A percentile compares a stretch with the other conserved stretches of the same genome.
Conservation (phyloP, 2,113 vertebrate genomes). For the Synchiropus splendidus region DNA sequence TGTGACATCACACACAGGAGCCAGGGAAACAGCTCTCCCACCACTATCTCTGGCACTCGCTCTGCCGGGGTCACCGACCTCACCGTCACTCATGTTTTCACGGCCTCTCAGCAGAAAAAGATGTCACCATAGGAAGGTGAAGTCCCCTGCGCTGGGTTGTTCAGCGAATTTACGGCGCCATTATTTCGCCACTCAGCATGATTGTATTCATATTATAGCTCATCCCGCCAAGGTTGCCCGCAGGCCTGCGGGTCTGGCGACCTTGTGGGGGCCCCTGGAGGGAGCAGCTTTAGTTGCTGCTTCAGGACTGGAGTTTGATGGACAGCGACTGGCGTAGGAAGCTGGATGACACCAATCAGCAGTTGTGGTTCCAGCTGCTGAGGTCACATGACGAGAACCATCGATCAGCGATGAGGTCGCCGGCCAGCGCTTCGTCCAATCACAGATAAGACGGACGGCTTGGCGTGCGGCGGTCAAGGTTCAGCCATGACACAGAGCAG, state of each 20-base stretch:
- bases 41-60: too few relatives aligned
- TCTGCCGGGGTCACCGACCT: too few relatives aligned
- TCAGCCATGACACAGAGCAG: too few relatives aligned
- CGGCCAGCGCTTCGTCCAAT: too few relatives aligned
- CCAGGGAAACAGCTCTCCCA: too few relatives aligned
- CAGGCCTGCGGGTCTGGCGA: constrained; percentile 27
- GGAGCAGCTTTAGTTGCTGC: constrained; percentile 4
- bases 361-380: constrained; percentile 5
- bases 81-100: constrained; percentile 21
- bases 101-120: constrained; percentile 53
- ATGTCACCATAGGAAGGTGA: constrained; percentile 56
- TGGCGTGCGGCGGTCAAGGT: too few relatives aligned
- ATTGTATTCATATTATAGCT: constrained; percentile 67
- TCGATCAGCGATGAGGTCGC: background rate
- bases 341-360: constrained; percentile 54
- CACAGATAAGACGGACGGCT: too few relatives aligned
- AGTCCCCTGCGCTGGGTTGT: constrained; percentile 54
- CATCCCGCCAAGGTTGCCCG: constrained; percentile 49
- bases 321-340: constrained; percentile 30
- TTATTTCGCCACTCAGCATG: constrained; percentile 65
- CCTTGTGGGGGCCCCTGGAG: constrained; percentile 34
- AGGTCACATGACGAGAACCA: constrained; percentile 35
- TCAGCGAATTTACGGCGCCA: constrained; percentile 63
- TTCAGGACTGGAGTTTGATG: constrained; percentile 50
- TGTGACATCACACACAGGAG: too few relatives aligned